Conservation (phyloP, 2,888 invertebrate genomes). For the Scaeva pyrastri region DNA sequence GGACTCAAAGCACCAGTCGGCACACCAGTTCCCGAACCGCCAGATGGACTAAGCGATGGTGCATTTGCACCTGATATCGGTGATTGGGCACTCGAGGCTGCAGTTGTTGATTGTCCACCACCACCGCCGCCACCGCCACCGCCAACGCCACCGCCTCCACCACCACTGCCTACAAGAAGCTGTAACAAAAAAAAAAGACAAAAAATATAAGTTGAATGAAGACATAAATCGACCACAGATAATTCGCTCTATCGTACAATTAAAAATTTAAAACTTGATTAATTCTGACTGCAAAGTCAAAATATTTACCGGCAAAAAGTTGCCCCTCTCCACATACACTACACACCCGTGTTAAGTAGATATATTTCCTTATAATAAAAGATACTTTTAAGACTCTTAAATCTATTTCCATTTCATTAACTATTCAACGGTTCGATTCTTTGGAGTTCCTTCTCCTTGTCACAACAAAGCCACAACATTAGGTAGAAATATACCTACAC, state of each 20-base stretch:
- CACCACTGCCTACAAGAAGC: conserved; percentile 76
- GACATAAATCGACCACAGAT: conserved; percentile 18
- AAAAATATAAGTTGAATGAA: conserved; percentile 38
- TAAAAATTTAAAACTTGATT: conserved; percentile 48
- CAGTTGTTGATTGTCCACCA: conserved; percentile 88
- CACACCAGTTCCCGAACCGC: conserved; percentile 83
- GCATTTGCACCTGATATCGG: conserved; percentile 91
- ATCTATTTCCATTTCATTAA: conserved; percentile 77
- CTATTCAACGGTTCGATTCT: conserved; percentile 49
- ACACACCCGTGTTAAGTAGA: neutral
- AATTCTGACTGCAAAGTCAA: conserved; percentile 68
- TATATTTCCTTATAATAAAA: conserved; percentile 1
- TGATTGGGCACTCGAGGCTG: conserved; percentile 90
- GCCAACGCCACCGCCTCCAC: conserved; percentile 78
- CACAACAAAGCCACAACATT: conserved; percentile 57
- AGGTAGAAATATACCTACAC: no score
- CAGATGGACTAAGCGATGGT: conserved; percentile 89
- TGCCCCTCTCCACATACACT: neutral
- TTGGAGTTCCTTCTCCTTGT: conserved; percentile 42
- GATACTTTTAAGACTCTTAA: conserved; percentile 46
- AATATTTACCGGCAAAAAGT: conserved; percentile 46
- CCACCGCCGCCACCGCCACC: conserved; percentile 79
- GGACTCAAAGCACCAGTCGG: conserved; percentile 83
- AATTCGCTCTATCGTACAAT: conserved; percentile 19
- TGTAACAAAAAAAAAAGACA: conserved; percentile 74